Conservation (phyloP, 2,113 vertebrate genomes). For the human region GRCh38 chr3:130850001-130850500, state of each 20-base stretch:
- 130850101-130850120: constrained; percentile 69
- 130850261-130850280: constrained; percentile 71
- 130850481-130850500: constrained; percentile 70
- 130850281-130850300: constrained; percentile 75
- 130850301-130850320: not conserved
- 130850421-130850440: constrained; percentile 72
- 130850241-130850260: constrained; percentile 69
- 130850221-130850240: constrained; percentile 54
- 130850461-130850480: constrained; percentile 72
- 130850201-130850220: constrained; percentile 58
- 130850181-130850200: constrained; percentile 33
- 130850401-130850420: constrained; percentile 72
- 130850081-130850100: constrained; percentile 58
- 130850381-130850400: constrained; percentile 73
- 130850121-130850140: constrained; percentile 67
- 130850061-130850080: constrained; percentile 58
- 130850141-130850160: constrained; percentile 32
- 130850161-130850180: constrained; percentile 67
- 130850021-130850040: constrained; percentile 53
- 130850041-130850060: constrained; percentile 62
- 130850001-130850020: constrained; percentile 12
- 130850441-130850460: constrained; percentile 47
- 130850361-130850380: constrained; percentile 60
- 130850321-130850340: not conserved
- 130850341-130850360: constrained; percentile 42